Percentiles rank a stretch among this genome's conserved stretches.
Evolutionary conservation across 2,797 vertebrate genomes (phyloP).

Genomic region (Siniperca obscura): DNA sequence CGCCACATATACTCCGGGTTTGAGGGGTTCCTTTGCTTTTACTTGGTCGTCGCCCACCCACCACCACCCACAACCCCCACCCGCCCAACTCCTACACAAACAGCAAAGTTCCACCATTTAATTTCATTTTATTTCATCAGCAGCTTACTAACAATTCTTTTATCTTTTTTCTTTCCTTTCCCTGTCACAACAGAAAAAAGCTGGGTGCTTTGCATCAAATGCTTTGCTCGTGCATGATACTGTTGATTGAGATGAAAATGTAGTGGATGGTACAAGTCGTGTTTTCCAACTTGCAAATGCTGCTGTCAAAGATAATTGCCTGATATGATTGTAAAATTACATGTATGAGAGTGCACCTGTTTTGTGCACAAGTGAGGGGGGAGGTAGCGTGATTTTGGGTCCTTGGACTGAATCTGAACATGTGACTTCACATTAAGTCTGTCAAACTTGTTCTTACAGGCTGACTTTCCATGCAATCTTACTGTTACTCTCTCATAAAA

Average conservation of each 20-base stretch:
- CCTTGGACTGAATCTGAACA: constrained; percentile 10
- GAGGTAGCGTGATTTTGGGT: not conserved
- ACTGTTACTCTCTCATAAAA: constrained; percentile 5
- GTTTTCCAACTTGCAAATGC: constrained; percentile 53
- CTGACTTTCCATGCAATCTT: constrained; percentile 4
- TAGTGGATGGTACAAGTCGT: constrained; percentile 48
- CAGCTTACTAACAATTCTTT: constrained; percentile 64
- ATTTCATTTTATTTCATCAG: constrained; percentile 81
- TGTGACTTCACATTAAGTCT: constrained; percentile 26
- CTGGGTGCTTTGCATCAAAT: constrained; percentile 56
- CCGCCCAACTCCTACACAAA: constrained; percentile 43
- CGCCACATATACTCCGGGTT: not conserved
- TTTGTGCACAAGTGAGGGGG: not conserved
- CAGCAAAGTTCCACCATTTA: constrained; percentile 50
- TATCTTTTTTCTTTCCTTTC: constrained; percentile 25
- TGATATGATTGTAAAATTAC: constrained; percentile 54
- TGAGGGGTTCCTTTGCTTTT: constrained; percentile 42
- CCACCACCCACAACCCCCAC: not conserved
- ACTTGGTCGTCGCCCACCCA: constrained; percentile 16
- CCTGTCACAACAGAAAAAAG: constrained; percentile 37
- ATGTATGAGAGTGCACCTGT: constrained; percentile 53
- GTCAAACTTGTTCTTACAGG: constrained; percentile 4
- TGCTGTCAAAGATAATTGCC: constrained; percentile 65
- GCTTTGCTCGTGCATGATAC: constrained; percentile 42
- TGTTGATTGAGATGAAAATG: constrained; percentile 62